phyloP scores from a whole-genome alignment of 2,113 vertebrate species.

The Equus przewalskii region DNA sequence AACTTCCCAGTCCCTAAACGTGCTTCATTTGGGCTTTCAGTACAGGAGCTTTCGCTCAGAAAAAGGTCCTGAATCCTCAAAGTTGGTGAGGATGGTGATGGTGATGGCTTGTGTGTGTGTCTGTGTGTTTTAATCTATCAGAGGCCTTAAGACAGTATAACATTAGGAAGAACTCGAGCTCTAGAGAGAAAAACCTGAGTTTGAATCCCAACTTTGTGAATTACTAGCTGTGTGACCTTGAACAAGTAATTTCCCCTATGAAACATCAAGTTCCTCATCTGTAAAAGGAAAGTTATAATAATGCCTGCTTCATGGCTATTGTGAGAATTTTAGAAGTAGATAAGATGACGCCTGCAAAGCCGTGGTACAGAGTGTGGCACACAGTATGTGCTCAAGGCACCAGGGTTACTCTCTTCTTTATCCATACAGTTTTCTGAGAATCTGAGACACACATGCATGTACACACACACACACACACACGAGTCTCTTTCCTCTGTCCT shows the following conservation, averaged over 20 bases:
- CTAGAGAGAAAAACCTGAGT: conserved; percentile 15
- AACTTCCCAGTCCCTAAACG: background rate
- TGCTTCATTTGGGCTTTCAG: background rate
- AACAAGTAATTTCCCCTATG: background rate
- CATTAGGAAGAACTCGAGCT: background rate
- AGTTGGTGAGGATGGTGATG: background rate
- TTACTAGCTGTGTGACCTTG: background rate
- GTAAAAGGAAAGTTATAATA: background rate
- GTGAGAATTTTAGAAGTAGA: background rate
- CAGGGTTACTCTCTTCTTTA: background rate
- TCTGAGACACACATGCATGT: background rate
- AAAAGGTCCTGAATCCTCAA: background rate
- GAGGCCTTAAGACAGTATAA: background rate
- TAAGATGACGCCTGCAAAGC: background rate
- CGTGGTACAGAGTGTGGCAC: fast-evolving
- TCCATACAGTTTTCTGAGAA: background rate
- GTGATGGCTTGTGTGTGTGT: background rate
- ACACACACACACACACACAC: background rate
- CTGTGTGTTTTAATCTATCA: background rate
- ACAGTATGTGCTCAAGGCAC: background rate
- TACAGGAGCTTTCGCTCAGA: background rate
- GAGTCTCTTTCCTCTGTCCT: background rate
- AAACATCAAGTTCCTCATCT: background rate
- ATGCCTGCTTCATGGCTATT: background rate
- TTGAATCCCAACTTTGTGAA: background rate